phyloP scores from a whole-genome alignment of 2,113 vertebrate genomes.

The Gopherus evgoodei region DNA sequence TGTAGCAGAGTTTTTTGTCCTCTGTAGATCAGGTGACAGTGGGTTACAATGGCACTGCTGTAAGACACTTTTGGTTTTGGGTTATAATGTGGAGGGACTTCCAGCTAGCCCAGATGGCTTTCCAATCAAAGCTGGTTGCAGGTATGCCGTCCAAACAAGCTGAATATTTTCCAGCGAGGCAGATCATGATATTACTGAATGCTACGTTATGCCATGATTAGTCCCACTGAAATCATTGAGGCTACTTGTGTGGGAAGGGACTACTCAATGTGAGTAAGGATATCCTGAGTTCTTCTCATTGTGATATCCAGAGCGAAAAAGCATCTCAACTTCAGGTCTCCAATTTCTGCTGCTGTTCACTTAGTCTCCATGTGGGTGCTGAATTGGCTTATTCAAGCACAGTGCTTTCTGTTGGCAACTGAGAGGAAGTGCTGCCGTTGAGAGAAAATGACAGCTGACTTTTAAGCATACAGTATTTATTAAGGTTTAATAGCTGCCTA shows the following conservation, averaged over 20 bases:
- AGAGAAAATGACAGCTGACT: slow-evolving; percentile 45
- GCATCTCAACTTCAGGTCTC: background rate
- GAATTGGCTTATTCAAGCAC: slow-evolving; percentile 53
- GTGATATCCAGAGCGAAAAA: background rate
- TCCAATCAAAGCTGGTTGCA: background rate
- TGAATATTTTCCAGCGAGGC: background rate
- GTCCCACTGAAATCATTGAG: background rate
- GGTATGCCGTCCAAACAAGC: background rate
- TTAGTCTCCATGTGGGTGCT: slow-evolving; percentile 9
- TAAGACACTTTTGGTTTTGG: background rate
- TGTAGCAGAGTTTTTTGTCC: fast-evolving
- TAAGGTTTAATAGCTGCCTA: slow-evolving; percentile 41
- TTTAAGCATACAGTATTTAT: slow-evolving; percentile 49
- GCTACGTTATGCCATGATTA: background rate
- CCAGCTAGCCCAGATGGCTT: background rate
- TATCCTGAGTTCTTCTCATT: background rate
- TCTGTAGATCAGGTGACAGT: background rate
- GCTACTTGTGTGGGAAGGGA: background rate
- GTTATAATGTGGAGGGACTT: background rate
- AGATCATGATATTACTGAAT: background rate
- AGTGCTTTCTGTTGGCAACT: slow-evolving; percentile 61
- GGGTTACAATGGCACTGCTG: background rate
- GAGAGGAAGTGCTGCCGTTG: slow-evolving; percentile 40
- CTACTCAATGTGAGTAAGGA: background rate
- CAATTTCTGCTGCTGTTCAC: background rate